Evolutionary conservation across 2,888 invertebrate genomes (phyloP), one percentile per base, ranked within the genome.

Genomic region (Drosophila niveifrons): DNA sequence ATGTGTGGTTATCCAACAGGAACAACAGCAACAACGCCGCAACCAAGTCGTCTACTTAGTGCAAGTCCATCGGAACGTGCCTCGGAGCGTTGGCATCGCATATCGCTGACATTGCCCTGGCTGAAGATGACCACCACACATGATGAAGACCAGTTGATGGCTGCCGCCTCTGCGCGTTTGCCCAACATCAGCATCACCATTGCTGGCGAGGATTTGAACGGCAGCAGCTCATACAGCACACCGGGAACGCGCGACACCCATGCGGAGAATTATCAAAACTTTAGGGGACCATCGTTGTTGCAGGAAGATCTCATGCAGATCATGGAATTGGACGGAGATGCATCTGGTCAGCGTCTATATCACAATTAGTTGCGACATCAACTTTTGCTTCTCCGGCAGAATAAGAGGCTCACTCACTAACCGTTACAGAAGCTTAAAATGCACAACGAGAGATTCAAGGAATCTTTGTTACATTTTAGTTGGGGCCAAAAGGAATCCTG

Each of bases 21-120:
- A n/a, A n/a, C n/a, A n/a, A n/a, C n/a, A n/a, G n/a, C 15, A 13
- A 15, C 15, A 1, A 46, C 44, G 23, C 48, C 29, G 17, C 50
- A 39, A 29, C 31, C 55, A 13, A 56, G 55, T 56, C 55, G n/a
- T 9, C 10, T 44, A 10, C 18, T 44, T 4, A 11, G 46, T 7
- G 56, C 15, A 15, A 3, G n/a, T 1, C 44, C 44, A 3, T 11
- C 39, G 9, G 48, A 31, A 13, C 23, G 31, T 6, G 28, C 48
- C 8, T n/a, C 46, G 15, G 66, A 48, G 3, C 59, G 31, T 18
- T 84, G 82, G 80, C 87, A 63, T 9, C 72, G 57, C 36, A 23
- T 73, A 1, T 61, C 82, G 3, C 7, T 75, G 23, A 51, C 57
- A 17, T 1, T 77, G 55, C 77, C 87, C 48, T 68, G 74, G 66